phyloP scores from a whole-genome alignment of 2,113 vertebrate species.

The Pelecanus crispus region DNA sequence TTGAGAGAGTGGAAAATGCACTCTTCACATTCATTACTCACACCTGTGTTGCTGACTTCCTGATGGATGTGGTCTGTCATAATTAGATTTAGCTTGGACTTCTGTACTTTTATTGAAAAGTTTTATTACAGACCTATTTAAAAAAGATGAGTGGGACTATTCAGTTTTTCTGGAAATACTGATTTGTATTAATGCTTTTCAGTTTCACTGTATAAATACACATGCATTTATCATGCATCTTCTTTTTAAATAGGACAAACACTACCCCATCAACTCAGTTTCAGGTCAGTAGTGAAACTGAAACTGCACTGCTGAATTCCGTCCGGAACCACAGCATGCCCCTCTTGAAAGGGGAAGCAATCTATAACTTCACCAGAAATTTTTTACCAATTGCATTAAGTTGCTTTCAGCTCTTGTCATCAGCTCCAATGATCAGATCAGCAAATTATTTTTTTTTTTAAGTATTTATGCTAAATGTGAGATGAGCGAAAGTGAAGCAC shows the following conservation, averaged over 20 bases:
- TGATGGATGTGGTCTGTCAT: neutral
- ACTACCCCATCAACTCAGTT: neutral
- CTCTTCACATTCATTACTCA: neutral
- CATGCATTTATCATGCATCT: neutral
- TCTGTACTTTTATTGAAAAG: neutral
- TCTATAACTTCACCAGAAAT: neutral
- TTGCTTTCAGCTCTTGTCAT: neutral
- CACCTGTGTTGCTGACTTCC: neutral
- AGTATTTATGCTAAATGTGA: neutral
- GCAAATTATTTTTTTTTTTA: neutral
- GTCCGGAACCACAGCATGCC: accelerated
- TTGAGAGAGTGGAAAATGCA: neutral
- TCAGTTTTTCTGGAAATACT: neutral
- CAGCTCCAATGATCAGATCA: neutral
- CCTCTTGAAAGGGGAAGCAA: neutral
- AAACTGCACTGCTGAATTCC: neutral
- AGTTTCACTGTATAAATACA: neutral
- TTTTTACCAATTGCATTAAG: neutral
- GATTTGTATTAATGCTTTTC: neutral
- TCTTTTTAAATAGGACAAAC: neutral
- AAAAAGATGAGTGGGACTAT: neutral
- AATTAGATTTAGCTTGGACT: neutral
- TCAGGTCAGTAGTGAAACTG: neutral
- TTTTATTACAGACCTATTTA: neutral
- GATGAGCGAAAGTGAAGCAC: neutral